phyloP scores from a whole-genome alignment of 2,888 invertebrate species.

The Pollenia angustigena region DNA sequence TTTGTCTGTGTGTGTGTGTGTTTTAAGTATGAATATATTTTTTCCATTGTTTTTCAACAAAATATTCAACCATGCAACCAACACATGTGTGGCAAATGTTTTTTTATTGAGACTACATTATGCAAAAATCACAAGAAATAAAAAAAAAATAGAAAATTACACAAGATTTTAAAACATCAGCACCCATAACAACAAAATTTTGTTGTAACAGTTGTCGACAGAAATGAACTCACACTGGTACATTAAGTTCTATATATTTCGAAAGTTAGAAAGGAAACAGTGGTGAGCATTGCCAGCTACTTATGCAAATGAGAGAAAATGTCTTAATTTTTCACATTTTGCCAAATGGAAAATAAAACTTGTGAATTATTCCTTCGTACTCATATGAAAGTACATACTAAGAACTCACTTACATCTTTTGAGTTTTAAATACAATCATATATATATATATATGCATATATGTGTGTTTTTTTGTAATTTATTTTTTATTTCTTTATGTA shows the following conservation, averaged over 20 bases:
- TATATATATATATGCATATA: too few relatives aligned
- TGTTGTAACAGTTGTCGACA: slow-evolving; percentile 62
- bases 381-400: background rate
- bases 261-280: slow-evolving; percentile 32
- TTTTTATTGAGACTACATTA: slow-evolving; percentile 68
- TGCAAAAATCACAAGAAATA: slow-evolving; percentile 50
- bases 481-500: slow-evolving; percentile 24
- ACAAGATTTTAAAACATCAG: slow-evolving; percentile 64
- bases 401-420: slow-evolving; percentile 35
- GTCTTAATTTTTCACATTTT: slow-evolving; percentile 73
- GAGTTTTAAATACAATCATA: background rate
- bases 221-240: slow-evolving; percentile 38
- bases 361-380: slow-evolving; percentile 60
- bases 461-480: slow-evolving; percentile 24
- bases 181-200: slow-evolving; percentile 49
- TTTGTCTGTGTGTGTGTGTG: slow-evolving; percentile 23
- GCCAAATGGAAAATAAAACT: slow-evolving; percentile 69
- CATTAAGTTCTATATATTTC: background rate
- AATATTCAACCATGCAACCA: slow-evolving; percentile 43
- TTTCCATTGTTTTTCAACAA: slow-evolving; percentile 41
- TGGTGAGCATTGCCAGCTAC: slow-evolving; percentile 62
- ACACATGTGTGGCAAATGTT: slow-evolving; percentile 73
- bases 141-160: slow-evolving; percentile 55
- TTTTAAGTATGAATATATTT: slow-evolving; percentile 57
- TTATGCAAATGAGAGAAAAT: slow-evolving; percentile 74